phyloP scores from a whole-genome alignment of 2,888 invertebrate species.

The Oscheius sp. region DNA sequence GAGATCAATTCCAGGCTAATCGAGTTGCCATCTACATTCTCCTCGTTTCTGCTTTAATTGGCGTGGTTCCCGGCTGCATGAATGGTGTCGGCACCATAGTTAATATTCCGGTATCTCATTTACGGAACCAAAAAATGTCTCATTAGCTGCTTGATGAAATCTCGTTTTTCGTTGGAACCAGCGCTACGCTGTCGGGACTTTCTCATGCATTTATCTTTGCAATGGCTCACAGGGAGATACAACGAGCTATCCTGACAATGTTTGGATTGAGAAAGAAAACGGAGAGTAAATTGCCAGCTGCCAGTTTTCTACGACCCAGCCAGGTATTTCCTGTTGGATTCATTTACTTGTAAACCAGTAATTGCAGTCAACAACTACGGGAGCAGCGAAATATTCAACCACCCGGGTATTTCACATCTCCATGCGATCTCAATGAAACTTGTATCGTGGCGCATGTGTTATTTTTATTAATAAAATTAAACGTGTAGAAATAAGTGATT shows the following conservation, averaged over 20 bases:
- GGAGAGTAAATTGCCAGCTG: not conserved
- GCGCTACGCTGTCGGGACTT: constrained; percentile 47
- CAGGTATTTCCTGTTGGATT: not conserved
- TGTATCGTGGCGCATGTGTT: too few relatives aligned
- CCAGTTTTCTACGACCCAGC: not conserved
- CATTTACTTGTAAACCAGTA: not conserved
- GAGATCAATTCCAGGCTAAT: constrained; percentile 39
- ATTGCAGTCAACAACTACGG: not conserved
- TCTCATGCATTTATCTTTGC: constrained; percentile 51
- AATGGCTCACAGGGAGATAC: constrained; percentile 46
- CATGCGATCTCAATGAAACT: too few relatives aligned
- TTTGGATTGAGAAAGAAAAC: constrained; percentile 12
- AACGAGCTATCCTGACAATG: constrained; percentile 16
- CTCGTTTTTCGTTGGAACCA: constrained; percentile 48
- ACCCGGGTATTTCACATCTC: too few relatives aligned
- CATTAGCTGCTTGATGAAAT: constrained; percentile 42
- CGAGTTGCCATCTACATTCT: constrained; percentile 48
- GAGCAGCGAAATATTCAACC: not conserved
- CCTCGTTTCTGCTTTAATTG: constrained; percentile 45
- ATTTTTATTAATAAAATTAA: too few relatives aligned
- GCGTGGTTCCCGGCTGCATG: constrained; percentile 45
- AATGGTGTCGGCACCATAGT: constrained; percentile 44
- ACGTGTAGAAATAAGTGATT: too few relatives aligned
- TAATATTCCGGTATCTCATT: constrained; percentile 35
- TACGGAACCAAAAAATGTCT: not conserved